phyloP scores from a whole-genome alignment of 35 echinoderm and acorn worm species.

The Acanthaster planci region DNA sequence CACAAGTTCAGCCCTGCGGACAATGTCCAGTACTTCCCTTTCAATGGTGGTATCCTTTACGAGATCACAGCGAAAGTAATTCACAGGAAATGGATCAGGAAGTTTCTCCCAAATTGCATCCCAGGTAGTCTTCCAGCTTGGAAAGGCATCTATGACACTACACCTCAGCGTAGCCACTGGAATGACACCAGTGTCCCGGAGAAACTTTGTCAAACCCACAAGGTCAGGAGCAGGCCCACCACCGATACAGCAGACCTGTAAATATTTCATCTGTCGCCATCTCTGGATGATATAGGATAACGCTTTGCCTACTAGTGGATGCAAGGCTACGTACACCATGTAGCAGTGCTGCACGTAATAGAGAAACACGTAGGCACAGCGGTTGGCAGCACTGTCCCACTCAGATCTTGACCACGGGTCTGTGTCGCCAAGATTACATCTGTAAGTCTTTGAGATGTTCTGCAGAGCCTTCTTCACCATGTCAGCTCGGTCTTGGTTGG shows the following conservation, averaged over 20 bases:
- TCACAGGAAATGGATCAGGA: not conserved
- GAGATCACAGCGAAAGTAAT: slow-evolving; percentile 18
- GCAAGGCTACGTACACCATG: slow-evolving; percentile 7
- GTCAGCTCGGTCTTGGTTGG: slow-evolving; percentile 6
- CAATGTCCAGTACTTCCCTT: not conserved
- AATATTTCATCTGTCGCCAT: not conserved
- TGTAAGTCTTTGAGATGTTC: slow-evolving; percentile 6
- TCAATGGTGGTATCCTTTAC: slow-evolving; percentile 3
- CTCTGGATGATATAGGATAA: not conserved
- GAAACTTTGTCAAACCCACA: slow-evolving; percentile 12
- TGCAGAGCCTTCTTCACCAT: not conserved
- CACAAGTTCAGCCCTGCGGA: not conserved
- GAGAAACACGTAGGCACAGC: slow-evolving; percentile 26
- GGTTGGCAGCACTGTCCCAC: slow-evolving; percentile 12
- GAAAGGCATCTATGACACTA: slow-evolving; percentile 14
- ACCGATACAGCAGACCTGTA: not conserved
- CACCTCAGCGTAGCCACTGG: not conserved
- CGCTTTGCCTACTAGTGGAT: not conserved
- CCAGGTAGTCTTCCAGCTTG: slow-evolving; percentile 15
- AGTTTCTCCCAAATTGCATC: not conserved
- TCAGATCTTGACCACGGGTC: slow-evolving; percentile 10
- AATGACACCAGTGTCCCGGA: not conserved
- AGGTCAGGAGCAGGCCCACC: slow-evolving; percentile 6
- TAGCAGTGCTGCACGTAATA: slow-evolving; percentile 18
- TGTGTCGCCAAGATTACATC: slow-evolving; percentile 2